phyloP scores from a whole-genome alignment of 2,797 vertebrate genomes.

The Artibeus jamaicensis region DNA sequence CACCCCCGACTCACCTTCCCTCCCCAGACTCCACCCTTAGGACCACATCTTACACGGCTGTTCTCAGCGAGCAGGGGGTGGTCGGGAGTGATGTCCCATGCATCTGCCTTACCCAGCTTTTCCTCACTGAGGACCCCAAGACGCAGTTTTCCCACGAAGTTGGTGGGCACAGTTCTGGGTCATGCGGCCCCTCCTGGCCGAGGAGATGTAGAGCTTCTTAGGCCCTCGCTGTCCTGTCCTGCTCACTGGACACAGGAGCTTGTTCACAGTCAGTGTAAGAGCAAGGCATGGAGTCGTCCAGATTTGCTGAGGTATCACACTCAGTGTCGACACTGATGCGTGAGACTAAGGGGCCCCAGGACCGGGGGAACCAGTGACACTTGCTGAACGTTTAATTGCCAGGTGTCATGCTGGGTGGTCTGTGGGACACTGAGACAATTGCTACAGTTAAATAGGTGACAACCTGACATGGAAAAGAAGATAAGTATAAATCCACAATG shows the following conservation, averaged over 20 bases:
- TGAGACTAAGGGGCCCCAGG: neutral
- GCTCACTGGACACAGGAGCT: neutral
- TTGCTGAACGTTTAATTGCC: neutral
- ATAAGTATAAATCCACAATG: neutral
- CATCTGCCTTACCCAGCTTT: neutral
- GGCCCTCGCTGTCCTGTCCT: neutral
- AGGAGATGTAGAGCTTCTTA: neutral
- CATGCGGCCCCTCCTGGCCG: rapidly evolving
- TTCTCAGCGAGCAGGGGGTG: neutral
- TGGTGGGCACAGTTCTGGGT: too few relatives aligned
- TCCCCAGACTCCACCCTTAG: neutral
- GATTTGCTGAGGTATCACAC: neutral
- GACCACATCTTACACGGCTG: neutral
- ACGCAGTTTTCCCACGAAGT: neutral
- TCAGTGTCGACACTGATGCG: neutral
- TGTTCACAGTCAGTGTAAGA: neutral
- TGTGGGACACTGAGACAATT: neutral
- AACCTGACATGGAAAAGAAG: neutral
- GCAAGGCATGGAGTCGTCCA: neutral
- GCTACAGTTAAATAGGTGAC: neutral
- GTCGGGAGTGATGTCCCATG: neutral
- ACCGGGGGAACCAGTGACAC: too few relatives aligned
- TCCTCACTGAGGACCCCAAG: neutral
- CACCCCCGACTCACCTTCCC: neutral
- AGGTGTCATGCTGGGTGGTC: neutral